These are phyloP conservation scores for Leucoma salicis DNA, from an alignment of 2,888 invertebrate species.

Conservation along the genomic window DNA sequence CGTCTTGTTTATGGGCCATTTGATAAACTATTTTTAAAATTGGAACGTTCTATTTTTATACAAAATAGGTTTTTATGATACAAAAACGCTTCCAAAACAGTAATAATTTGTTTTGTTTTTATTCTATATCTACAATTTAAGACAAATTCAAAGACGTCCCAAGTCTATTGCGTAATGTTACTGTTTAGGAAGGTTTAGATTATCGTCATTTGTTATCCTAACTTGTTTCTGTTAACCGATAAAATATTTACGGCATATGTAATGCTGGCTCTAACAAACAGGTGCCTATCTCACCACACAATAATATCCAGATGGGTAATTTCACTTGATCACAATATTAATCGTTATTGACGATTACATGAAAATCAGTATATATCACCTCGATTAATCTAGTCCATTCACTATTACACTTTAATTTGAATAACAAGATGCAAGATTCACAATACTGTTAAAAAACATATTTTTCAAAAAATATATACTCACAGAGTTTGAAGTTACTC, in stretches of 20 bases:
- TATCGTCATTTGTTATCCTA: slow-evolving; percentile 9
- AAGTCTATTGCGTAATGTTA: slow-evolving; percentile 24
- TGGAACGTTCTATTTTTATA: slow-evolving; percentile 26
- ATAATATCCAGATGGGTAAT: too few species aligned
- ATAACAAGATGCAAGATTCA: too few species aligned
- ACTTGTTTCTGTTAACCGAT: slow-evolving; percentile 4
- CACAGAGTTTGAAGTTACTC: too few species aligned
- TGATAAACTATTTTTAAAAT: slow-evolving; percentile 50
- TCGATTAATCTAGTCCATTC: too few species aligned
- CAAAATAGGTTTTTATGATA: slow-evolving; percentile 13
- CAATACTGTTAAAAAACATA: too few species aligned
- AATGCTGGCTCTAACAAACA: too few species aligned
- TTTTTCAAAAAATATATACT: too few species aligned
- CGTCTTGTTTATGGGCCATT: slow-evolving; percentile 67
- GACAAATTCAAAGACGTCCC: slow-evolving; percentile 21
- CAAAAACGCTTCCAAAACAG: neutral
- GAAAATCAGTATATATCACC: too few species aligned
- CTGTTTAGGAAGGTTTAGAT: slow-evolving; percentile 17
- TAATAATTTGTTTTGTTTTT: neutral
- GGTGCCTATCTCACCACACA: too few species aligned
- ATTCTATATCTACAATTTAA: slow-evolving; percentile 14
- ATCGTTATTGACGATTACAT: too few species aligned
- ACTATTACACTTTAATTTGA: too few species aligned
- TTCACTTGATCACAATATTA: too few species aligned
- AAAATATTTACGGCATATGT: slow-evolving; percentile 2